phyloP scores from a whole-genome alignment of 2,888 invertebrate species.

The Mythimna ferrago region DNA sequence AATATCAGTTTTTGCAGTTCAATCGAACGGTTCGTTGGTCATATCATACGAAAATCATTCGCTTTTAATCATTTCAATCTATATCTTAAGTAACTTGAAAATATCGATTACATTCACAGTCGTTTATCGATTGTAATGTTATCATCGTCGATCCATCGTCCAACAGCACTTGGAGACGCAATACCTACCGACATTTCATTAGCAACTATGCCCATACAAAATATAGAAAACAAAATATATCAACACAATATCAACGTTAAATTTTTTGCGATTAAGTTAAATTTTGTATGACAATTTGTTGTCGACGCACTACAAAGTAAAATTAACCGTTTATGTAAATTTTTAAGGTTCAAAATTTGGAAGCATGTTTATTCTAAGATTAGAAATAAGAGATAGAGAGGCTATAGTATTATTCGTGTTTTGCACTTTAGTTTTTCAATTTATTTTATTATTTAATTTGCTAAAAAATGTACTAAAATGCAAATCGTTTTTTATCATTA shows the following conservation, averaged over 20 bases:
- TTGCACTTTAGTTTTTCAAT: slow-evolving; percentile 7
- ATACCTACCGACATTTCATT: background rate
- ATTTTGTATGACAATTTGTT: slow-evolving; percentile 15
- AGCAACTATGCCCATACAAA: slow-evolving; percentile 3
- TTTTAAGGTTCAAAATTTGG: slow-evolving; percentile 4
- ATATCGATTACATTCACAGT: background rate
- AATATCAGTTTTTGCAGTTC: too few relatives aligned
- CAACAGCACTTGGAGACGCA: background rate
- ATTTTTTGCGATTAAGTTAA: background rate
- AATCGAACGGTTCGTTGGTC: too few relatives aligned
- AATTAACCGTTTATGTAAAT: background rate
- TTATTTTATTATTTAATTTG: background rate
- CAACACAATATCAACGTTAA: slow-evolving; percentile 2
- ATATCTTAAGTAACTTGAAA: background rate
- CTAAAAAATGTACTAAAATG: slow-evolving; percentile 20
- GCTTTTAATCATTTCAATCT: too few relatives aligned
- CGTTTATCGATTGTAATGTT: background rate
- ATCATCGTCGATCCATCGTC: background rate
- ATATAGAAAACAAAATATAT: slow-evolving; percentile 20
- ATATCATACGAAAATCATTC: too few relatives aligned
- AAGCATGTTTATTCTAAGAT: slow-evolving; percentile 37
- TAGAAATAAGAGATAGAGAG: too few relatives aligned
- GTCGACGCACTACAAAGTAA: slow-evolving; percentile 8
- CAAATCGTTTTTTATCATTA: slow-evolving; percentile 7
- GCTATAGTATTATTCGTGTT: background rate